Percentiles rank a stretch among this genome's conserved stretches.
These are phyloP conservation scores for Alcedo quadribrachys DNA, from an alignment of 2,797 vertebrate species.

Conservation along the genomic window DNA sequence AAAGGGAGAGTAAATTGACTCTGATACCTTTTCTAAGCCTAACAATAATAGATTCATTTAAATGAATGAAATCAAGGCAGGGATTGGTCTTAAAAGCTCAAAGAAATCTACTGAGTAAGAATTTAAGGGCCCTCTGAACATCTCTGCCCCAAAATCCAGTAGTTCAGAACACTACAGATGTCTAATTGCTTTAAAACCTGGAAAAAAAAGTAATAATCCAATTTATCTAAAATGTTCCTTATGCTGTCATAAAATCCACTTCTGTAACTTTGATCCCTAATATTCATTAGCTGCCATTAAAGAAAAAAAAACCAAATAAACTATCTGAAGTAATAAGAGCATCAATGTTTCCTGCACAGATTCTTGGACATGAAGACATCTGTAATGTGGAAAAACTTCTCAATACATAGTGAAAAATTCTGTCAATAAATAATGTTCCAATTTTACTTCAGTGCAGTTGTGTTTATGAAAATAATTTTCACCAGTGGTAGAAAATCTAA, in stretches of 20 bases:
- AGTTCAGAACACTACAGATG: neutral
- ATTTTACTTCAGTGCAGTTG: neutral
- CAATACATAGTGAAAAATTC: neutral
- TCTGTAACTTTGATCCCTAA: neutral
- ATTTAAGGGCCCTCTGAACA: neutral
- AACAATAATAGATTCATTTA: neutral
- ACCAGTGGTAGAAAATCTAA: neutral
- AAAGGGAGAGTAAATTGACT: constrained; percentile 23
- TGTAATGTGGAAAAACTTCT: neutral
- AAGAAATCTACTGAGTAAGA: neutral
- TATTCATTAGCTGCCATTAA: neutral
- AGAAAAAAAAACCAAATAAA: neutral
- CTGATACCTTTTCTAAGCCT: constrained; percentile 25
- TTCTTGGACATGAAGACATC: neutral
- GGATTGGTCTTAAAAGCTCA: neutral
- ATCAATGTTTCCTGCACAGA: neutral
- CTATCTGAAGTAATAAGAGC: neutral
- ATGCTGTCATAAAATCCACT: neutral
- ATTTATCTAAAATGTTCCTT: neutral
- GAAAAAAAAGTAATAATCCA: neutral
- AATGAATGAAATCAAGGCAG: neutral
- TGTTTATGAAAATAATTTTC: neutral
- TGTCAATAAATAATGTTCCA: neutral
- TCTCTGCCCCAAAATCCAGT: neutral
- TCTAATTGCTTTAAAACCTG: neutral